phyloP scores from a whole-genome alignment of 2,113 vertebrate species.

The Uria lomvia region DNA sequence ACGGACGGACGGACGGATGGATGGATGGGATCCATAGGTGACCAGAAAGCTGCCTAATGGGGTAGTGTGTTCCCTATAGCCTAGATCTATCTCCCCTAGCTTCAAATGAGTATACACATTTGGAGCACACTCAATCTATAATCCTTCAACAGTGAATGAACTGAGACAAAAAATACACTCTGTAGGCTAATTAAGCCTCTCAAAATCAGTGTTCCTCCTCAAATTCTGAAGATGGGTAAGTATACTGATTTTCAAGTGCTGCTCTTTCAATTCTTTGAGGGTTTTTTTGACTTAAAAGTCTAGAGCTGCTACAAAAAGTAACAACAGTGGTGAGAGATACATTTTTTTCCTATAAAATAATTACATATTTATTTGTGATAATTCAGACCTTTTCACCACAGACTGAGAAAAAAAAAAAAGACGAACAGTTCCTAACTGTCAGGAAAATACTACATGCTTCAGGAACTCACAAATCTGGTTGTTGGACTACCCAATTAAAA shows the following conservation, averaged over 20 bases:
- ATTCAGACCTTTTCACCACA: not conserved
- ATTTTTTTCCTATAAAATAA: not conserved
- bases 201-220: not conserved
- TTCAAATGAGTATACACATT: not conserved
- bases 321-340: not conserved
- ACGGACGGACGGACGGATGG: not conserved
- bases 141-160: not conserved
- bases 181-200: not conserved
- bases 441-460: rapidly evolving
- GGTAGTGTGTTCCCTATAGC: not conserved
- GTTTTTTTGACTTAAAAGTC: not conserved
- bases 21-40: not conserved
- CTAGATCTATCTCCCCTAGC: not conserved
- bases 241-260: not conserved
- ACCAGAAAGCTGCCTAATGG: not conserved
- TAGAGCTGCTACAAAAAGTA: not conserved
- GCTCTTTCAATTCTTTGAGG: not conserved
- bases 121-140: not conserved
- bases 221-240: not conserved
- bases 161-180: not conserved
- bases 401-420: not conserved
- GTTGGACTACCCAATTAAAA: not conserved
- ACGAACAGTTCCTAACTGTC: not conserved
- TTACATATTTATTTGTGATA: not conserved
- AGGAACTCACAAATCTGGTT: not conserved